Evolutionary conservation across 2,888 invertebrate species (phyloP).

Genomic region (Malacosoma neustria): DNA sequence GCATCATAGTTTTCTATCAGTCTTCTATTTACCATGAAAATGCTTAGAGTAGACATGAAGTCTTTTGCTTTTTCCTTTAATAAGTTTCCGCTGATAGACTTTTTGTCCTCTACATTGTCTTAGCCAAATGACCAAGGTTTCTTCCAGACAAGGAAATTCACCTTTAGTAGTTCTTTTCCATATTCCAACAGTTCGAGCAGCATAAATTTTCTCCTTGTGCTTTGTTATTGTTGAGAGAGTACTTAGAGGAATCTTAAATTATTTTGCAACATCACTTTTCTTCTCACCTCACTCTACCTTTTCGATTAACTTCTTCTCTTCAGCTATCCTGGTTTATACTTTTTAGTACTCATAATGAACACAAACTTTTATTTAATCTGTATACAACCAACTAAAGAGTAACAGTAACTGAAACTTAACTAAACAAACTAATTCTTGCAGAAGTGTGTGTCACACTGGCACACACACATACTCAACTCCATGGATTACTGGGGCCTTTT

Average conservation of each 20-base stretch:
- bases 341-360: constrained; percentile 10
- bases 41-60: constrained; percentile 9
- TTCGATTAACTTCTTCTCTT: constrained; percentile 12
- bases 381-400: constrained; percentile 8
- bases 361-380: constrained; percentile 7
- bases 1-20: constrained; percentile 9
- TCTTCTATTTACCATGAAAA: constrained; percentile 1
- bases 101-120: constrained; percentile 17
- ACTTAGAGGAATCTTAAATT: constrained; percentile 9
- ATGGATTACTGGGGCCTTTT: neutral
- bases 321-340: constrained; percentile 12
- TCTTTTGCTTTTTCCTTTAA: constrained; percentile 11
- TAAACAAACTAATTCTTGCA: constrained; percentile 3
- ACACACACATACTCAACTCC: neutral
- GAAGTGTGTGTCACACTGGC: neutral
- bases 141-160: constrained; percentile 14
- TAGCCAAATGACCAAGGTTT: constrained; percentile 17
- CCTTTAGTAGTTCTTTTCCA: constrained; percentile 16
- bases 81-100: constrained; percentile 10
- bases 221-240: constrained; percentile 12
- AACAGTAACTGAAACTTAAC: constrained; percentile 6
- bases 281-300: constrained; percentile 10
- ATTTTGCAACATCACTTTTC: constrained; percentile 10
- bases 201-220: constrained; percentile 11
- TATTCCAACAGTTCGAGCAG: constrained; percentile 11